Base-by-base conservation (phyloP, 2,797 vertebrate genomes). In the Betta splendens region DNA sequence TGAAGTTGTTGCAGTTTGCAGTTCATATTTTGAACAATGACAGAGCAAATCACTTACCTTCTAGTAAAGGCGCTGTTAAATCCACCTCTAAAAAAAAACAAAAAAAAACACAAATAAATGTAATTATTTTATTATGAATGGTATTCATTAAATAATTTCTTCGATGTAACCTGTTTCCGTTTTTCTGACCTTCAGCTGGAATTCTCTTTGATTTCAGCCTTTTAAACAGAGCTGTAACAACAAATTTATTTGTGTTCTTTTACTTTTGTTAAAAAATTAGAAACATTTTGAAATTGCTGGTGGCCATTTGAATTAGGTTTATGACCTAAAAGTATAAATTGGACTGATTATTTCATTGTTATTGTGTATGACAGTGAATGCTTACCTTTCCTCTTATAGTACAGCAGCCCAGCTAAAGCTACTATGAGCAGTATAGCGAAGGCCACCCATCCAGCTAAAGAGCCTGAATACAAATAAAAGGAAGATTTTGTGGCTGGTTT, bases 371-470 rank as follows among this genome's bases (percentile, higher is more conserved):
- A 11, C 22, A 51, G 7, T 12, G 16, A 22, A 57, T 3, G 5
- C 16, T 35, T 55, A 73, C 72, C 26, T 81, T 20, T 80, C n/a
- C 13, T 54, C 58, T 1, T 81, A 38, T 7, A 12, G 35, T 0
- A 64, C 12, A 64, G 0, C 0, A 11, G 2, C 71, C 31, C 77
- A 1, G 65, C 3, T 18, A 2, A 21, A 31, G 13, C 37, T 15
- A 63, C 15, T 0, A 17, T 3, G 7, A 79, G 51, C 18, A 81
- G 35, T 0, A 76, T 0, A 15, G 1, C 29, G 0, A 83, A 77
- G 20, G 38, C 25, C 56, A 67, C 37, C 85, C 72, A 83, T 54
- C 68, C 83, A 56, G 10, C 0, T 0, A 35, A 64, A 25, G 46
- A 47, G 36, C 2, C 35, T 8, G 50, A 25, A 2, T 3, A 67